These are phyloP conservation scores for Synergus gifuensis DNA, from an alignment of 2,888 invertebrate genomes.

Conservation along the genomic window DNA sequence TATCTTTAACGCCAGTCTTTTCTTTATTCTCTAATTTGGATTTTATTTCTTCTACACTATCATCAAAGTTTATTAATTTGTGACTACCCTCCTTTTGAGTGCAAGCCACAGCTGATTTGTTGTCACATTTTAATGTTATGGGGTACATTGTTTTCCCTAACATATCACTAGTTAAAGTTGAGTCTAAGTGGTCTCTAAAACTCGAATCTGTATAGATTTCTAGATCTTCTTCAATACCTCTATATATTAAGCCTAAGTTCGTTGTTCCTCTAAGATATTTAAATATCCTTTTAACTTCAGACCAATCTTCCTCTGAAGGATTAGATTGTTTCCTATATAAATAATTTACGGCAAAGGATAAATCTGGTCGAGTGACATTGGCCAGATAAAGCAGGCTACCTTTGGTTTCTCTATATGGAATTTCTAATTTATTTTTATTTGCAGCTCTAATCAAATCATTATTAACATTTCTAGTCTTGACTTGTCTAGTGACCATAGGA, in stretches of 20 bases:
- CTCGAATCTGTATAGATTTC: conserved; percentile 57
- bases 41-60: too few species aligned
- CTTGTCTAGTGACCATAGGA: too few species aligned
- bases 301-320: background rate
- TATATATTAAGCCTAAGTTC: conserved; percentile 43
- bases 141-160: background rate
- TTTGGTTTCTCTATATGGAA: too few species aligned
- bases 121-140: background rate
- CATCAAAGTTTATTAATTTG: background rate
- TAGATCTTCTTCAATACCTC: conserved; percentile 40
- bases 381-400: too few species aligned
- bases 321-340: too few species aligned
- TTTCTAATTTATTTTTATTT: too few species aligned
- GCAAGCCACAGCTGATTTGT: background rate
- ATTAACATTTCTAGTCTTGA: too few species aligned
- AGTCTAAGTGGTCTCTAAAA: conserved; percentile 55
- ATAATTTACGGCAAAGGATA: too few species aligned
- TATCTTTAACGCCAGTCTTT: too few species aligned
- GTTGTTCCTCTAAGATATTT: background rate
- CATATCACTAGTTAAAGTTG: conserved; percentile 36
- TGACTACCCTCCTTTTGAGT: background rate
- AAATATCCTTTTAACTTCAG: background rate
- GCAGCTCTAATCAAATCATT: too few species aligned
- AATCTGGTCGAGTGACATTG: too few species aligned
- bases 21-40: too few species aligned